Evolutionary conservation across 2,888 invertebrate genomes (phyloP).

Genomic region (Netelia inedita): DNA sequence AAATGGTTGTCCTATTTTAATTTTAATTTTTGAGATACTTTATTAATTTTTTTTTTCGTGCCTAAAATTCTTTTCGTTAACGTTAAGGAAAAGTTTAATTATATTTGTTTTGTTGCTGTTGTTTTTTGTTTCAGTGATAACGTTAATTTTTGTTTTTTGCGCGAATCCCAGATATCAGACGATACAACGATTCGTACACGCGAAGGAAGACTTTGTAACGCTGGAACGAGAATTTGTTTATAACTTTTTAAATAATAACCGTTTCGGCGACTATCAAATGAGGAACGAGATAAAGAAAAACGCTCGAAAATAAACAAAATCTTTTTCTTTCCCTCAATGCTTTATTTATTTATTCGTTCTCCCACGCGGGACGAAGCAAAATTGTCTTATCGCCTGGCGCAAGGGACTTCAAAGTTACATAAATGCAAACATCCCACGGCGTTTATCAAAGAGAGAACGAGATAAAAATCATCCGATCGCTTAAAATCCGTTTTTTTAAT

Average conservation of each 20-base stretch:
- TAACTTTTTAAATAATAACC: neutral
- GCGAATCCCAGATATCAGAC: no score
- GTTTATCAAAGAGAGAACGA: neutral
- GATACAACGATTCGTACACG: no score
- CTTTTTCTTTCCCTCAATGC: neutral
- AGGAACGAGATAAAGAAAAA: conserved; percentile 28
- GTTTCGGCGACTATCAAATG: conserved; percentile 54
- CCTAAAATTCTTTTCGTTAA: neutral
- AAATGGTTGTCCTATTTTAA: neutral
- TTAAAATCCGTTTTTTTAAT: neutral
- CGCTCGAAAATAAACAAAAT: neutral
- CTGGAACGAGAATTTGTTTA: neutral
- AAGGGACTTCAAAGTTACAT: neutral
- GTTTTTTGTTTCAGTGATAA: no score
- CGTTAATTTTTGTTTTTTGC: no score
- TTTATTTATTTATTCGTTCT: neutral
- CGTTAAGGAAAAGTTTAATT: neutral
- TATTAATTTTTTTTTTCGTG: neutral
- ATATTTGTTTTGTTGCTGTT: neutral
- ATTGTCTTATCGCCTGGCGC: conserved; percentile 23
- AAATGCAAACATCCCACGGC: neutral
- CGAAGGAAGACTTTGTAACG: no score
- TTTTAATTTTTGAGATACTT: neutral
- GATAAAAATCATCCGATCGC: neutral
- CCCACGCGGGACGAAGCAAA: neutral